These are phyloP conservation scores for Alitta virens DNA, from an alignment of 2,888 invertebrate species.

Conservation along the genomic window DNA sequence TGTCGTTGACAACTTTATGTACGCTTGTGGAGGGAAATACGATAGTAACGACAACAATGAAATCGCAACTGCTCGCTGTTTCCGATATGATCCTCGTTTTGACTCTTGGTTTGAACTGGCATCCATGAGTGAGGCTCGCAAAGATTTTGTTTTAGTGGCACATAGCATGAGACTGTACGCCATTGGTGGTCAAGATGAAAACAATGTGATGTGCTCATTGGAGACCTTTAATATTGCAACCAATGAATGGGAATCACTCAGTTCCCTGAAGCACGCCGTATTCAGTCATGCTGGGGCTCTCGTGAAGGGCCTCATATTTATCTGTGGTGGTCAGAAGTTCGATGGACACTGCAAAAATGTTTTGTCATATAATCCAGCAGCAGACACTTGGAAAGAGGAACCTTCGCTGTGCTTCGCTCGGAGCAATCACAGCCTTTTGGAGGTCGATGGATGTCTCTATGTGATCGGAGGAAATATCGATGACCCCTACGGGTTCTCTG, in stretches of 20 bases:
- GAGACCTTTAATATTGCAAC: constrained; percentile 48
- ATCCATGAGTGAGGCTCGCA: constrained; percentile 54
- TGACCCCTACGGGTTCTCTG: constrained; percentile 51
- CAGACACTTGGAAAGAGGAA: constrained; percentile 47
- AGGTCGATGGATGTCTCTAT: constrained; percentile 36
- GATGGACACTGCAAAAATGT: constrained; percentile 49
- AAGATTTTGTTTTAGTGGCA: constrained; percentile 51
- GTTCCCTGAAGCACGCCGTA: constrained; percentile 44
- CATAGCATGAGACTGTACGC: constrained; percentile 42
- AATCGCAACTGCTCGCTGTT: constrained; percentile 55
- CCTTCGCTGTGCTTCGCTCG: constrained; percentile 44
- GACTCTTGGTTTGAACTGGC: constrained; percentile 53
- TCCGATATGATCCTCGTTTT: constrained; percentile 54
- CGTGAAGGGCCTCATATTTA: constrained; percentile 42
- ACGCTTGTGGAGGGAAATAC: constrained; percentile 55
- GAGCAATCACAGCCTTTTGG: constrained; percentile 49
- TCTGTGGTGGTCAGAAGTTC: constrained; percentile 53
- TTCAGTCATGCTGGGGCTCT: constrained; percentile 52
- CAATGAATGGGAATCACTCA: constrained; percentile 51
- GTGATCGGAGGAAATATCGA: constrained; percentile 53
- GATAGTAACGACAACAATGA: constrained; percentile 53
- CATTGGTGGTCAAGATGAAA: constrained; percentile 54
- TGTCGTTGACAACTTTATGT: constrained; percentile 55
- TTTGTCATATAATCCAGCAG: constrained; percentile 40
- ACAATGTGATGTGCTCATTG: constrained; percentile 53